Evolutionary conservation across 2,797 vertebrate species (phyloP).

Genomic region (Enteromius anoplus): DNA sequence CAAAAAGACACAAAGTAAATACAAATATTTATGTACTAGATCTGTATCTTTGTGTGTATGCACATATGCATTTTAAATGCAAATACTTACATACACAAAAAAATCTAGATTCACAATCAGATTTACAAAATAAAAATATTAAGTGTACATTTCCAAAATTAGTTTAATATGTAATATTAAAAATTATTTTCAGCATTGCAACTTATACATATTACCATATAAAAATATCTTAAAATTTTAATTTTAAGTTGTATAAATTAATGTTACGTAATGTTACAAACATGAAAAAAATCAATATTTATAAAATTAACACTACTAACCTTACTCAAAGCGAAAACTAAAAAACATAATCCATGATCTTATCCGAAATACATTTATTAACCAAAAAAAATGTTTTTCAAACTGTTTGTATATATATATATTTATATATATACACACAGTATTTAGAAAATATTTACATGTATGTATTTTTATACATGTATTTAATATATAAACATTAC

Average conservation of each 20-base stretch:
- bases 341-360: background rate
- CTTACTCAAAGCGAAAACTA: background rate
- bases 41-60: too few relatives aligned
- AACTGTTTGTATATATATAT: too few relatives aligned
- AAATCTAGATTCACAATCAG: background rate
- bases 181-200: background rate
- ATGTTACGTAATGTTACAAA: background rate
- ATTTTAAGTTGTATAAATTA: background rate
- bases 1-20: background rate
- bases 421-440: too few relatives aligned
- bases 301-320: background rate
- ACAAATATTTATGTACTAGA: background rate
- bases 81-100: too few relatives aligned
- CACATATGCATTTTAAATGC: too few relatives aligned
- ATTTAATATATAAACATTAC: too few relatives aligned
- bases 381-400: too few relatives aligned
- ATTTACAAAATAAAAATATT: background rate
- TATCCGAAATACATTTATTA: too few relatives aligned
- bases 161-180: background rate
- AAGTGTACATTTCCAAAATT: background rate
- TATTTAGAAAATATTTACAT: too few relatives aligned
- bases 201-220: background rate
- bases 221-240: background rate
- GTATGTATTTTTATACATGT: too few relatives aligned
- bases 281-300: background rate